A percentile compares a stretch with the other conserved stretches of the same genome.
Evolutionary conservation across 2,113 vertebrate genomes (phyloP).

Genomic region (Rhinoptilus africanus): DNA sequence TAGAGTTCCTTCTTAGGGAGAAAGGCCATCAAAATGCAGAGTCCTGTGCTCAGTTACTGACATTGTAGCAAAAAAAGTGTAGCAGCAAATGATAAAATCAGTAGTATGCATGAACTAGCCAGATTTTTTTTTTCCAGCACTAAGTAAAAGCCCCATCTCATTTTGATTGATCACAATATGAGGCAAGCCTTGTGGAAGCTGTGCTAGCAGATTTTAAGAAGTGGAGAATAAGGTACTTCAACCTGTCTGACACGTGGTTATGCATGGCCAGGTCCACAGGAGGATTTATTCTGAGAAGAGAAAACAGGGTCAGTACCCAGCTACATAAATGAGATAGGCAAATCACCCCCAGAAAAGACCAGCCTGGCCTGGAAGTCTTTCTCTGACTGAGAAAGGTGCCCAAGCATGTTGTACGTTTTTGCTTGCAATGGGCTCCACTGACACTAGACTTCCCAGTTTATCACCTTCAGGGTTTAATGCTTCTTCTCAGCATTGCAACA

Average conservation of each 20-base stretch:
- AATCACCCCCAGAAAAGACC: not conserved
- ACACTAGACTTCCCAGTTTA: not conserved
- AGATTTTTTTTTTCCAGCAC: not conserved
- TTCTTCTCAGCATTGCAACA: not conserved
- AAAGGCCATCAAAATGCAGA: not conserved
- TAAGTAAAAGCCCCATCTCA: not conserved
- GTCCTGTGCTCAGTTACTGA: not conserved
- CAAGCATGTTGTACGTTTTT: not conserved
- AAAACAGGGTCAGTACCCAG: not conserved
- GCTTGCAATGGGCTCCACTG: not conserved
- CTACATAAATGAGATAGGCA: not conserved
- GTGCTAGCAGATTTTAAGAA: not conserved
- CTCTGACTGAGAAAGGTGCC: not conserved
- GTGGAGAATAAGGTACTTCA: not conserved
- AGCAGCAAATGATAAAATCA: not conserved
- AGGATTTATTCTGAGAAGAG: not conserved
- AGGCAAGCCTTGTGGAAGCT: not conserved
- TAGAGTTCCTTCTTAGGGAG: not conserved
- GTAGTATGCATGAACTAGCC: not conserved
- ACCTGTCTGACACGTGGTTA: not conserved
- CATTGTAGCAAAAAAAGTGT: not conserved
- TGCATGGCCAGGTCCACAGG: not conserved
- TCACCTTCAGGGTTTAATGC: not conserved
- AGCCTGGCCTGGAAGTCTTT: not conserved
- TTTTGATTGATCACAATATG: not conserved